A percentile compares a stretch with the other conserved stretches of the same genome.
These are phyloP conservation scores for Drosophila kanekoi DNA, from an alignment of 2,888 invertebrate species.

Conservation along the genomic window DNA sequence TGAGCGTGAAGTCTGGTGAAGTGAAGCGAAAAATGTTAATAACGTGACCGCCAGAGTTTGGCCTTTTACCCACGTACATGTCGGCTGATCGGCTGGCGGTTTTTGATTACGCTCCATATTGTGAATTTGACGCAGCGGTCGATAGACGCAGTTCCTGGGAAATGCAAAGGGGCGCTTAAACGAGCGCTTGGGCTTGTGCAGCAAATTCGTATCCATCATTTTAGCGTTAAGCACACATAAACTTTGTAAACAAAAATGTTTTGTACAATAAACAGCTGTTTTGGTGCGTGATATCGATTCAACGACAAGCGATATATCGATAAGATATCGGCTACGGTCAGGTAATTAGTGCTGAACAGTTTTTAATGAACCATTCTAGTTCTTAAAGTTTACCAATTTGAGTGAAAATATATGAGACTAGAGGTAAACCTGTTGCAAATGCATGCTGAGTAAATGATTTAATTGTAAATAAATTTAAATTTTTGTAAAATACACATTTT, in stretches of 20 bases:
- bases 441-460: too few relatives aligned
- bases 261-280: slow-evolving; percentile 9
- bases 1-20: slow-evolving; percentile 92
- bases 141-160: slow-evolving; percentile 61
- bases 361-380: background rate
- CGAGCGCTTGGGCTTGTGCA: slow-evolving; percentile 37
- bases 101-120: slow-evolving; percentile 64
- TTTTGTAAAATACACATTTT: background rate
- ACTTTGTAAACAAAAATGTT: background rate
- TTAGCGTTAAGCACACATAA: background rate
- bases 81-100: slow-evolving; percentile 42
- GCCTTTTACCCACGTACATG: slow-evolving; percentile 40
- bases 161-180: slow-evolving; percentile 58
- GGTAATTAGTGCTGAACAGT: background rate
- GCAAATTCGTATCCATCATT: slow-evolving; percentile 20
- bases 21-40: slow-evolving; percentile 7
- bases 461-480: too few relatives aligned
- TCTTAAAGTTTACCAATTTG: background rate
- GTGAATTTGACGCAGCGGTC: slow-evolving; percentile 65
- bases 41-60: background rate
- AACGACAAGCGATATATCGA: slow-evolving; percentile 4
- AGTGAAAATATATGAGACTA: too few relatives aligned
- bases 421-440: too few relatives aligned
- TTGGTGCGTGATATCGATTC: slow-evolving; percentile 5
- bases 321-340: background rate